A percentile compares a stretch with the other conserved stretches of the same genome.
phyloP scores from a whole-genome alignment of 1,140 invertebrate genomes.

The Frieseomelitta varia region DNA sequence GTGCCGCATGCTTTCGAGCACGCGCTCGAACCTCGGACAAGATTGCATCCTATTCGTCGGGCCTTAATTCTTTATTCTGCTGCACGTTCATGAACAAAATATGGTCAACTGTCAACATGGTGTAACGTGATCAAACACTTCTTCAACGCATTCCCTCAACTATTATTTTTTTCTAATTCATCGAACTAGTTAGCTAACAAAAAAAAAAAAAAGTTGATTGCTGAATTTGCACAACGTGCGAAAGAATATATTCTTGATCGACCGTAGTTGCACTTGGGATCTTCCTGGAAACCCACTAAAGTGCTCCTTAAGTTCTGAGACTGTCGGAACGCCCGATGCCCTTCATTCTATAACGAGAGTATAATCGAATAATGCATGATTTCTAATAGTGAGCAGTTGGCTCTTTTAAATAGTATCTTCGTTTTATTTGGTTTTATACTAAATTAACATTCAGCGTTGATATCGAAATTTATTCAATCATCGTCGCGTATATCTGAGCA shows the following conservation, averaged over 20 bases:
- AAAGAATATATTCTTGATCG: conserved; percentile 48
- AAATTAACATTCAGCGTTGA: background rate
- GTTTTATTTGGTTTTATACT: too few species aligned
- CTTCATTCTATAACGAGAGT: conserved; percentile 31
- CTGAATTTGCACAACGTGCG: background rate
- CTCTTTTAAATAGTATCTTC: background rate
- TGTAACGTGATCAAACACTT: background rate
- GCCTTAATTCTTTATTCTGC: conserved; percentile 35
- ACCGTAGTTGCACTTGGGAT: conserved; percentile 31
- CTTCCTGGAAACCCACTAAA: conserved; percentile 33
- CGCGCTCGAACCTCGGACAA: background rate
- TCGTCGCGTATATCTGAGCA: too few species aligned
- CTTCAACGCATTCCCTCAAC: too few species aligned
- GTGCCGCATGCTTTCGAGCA: background rate
- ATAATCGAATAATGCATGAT: conserved; percentile 21
- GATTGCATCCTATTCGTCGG: conserved; percentile 23
- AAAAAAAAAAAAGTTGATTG: background rate
- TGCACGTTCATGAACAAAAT: background rate
- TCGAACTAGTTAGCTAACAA: too few species aligned
- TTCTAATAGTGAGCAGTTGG: background rate
- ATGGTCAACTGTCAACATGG: background rate
- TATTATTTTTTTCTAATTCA: too few species aligned
- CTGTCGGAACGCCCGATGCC: conserved; percentile 4
- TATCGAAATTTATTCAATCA: background rate
- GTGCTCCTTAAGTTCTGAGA: conserved; percentile 40